Conservation (phyloP, 2,888 invertebrate species). For the Eulithis prunata region DNA sequence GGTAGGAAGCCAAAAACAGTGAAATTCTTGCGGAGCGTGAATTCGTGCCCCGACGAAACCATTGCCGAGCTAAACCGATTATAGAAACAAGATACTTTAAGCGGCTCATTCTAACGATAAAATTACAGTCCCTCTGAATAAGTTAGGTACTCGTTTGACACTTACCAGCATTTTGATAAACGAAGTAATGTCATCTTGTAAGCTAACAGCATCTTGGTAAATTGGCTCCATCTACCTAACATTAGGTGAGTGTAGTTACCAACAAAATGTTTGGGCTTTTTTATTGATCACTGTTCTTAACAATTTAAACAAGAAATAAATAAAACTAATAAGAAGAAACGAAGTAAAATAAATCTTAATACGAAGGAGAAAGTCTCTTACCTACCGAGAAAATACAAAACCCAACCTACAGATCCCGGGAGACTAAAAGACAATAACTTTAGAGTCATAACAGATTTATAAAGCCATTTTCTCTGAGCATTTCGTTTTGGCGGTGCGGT, state of each 20-base stretch:
- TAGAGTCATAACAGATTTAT: constrained; percentile 52
- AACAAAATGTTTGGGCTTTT: too few relatives aligned
- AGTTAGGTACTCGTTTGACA: too few relatives aligned
- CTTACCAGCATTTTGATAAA: too few relatives aligned
- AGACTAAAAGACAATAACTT: constrained; percentile 36
- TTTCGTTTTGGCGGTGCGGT: constrained; percentile 34
- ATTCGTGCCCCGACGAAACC: constrained; percentile 44
- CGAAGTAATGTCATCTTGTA: too few relatives aligned
- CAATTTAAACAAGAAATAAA: too few relatives aligned
- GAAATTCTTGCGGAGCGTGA: constrained; percentile 10
- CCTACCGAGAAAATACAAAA: constrained; percentile 3
- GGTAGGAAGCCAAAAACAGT: background rate
- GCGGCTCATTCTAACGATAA: constrained; percentile 47
- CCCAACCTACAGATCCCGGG: constrained; percentile 9
- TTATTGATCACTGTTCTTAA: too few relatives aligned
- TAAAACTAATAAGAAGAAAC: background rate
- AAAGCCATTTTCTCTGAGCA: constrained; percentile 52
- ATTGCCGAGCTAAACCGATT: constrained; percentile 72
- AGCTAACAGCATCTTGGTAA: too few relatives aligned
- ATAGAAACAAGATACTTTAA: constrained; percentile 77
- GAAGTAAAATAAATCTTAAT: background rate
- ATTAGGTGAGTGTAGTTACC: too few relatives aligned
- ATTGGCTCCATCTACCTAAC: too few relatives aligned
- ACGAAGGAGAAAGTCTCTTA: background rate
- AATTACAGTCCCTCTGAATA: background rate